These are phyloP conservation scores for Oryzias javanicus DNA, from an alignment of 2,113 vertebrate species.

Conservation along the genomic window DNA sequence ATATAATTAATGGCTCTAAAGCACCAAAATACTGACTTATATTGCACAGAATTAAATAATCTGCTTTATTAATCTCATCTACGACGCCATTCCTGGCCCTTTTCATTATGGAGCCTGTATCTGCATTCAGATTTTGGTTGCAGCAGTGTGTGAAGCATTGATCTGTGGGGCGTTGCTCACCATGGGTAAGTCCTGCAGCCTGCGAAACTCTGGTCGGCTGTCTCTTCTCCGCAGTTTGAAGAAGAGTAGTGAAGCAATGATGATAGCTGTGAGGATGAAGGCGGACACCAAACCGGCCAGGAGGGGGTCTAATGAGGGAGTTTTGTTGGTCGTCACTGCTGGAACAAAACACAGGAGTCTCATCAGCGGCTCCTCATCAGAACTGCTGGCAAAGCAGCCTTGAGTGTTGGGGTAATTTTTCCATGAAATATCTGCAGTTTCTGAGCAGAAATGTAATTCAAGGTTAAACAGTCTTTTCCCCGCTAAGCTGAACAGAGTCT, in stretches of 20 bases:
- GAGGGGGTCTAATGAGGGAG: conserved; percentile 76
- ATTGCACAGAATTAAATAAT: no score
- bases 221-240: conserved; percentile 81
- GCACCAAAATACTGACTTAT: no score
- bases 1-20: no score
- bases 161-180: conserved; percentile 56
- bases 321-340: conserved; percentile 24
- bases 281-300: conserved; percentile 83
- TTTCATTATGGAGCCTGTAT: no score
- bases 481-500: neutral
- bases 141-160: neutral
- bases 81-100: no score
- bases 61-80: no score
- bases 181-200: conserved; percentile 85
- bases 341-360: conserved; percentile 9
- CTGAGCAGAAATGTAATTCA: conserved; percentile 43
- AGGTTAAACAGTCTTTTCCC: conserved; percentile 14
- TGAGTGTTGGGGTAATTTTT: no score
- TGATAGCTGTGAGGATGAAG: conserved; percentile 81
- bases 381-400: no score
- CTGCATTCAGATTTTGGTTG: neutral
- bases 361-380: neutral
- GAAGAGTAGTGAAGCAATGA: conserved; percentile 84
- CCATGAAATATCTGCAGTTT: no score
- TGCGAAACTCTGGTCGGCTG: conserved; percentile 81